Evolutionary conservation across 2,888 invertebrate genomes (phyloP), one percentile per base, ranked within the genome.

Genomic region (Tipula confusa): DNA sequence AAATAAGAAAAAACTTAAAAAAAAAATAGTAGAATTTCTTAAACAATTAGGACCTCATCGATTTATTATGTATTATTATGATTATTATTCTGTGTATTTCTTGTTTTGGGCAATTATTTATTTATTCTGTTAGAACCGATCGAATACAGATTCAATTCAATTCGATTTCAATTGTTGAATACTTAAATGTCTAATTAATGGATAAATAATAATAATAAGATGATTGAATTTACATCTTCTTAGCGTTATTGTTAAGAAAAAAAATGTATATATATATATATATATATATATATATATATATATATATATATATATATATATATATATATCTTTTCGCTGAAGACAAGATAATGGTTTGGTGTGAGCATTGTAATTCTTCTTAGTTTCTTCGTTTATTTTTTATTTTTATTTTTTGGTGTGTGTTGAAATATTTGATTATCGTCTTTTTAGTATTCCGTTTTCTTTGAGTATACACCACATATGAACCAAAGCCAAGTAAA

Each of bases 11-110:
- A 24, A 13, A 64, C 18, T 24, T 13, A 43, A 43, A 43, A 64
- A 24, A 24, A 64, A 64, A 24, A 64, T 64, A 11, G 18, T 64
- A 64, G 24, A 64, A 64, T 64, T 64, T 64, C 64, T 64, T 64
- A 64, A 64, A 64, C 64, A 64, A 64, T 64, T 64, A 64, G 64
- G 64, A 64, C 64, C 64, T 64, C 64, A 64, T 64, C 64, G 64
- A 64, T 64, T 64, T 64, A 64, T 64, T 64, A 64, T 64, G 38
- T 64, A 64, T 11, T 11, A 6, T 6, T 9, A 11, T 6, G 6
- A 33, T 33, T 33, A 33, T 64, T 64, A 64, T 64, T 64, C 24
- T 64, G 64, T 64, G 64, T 64, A 64, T 64, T 64, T 24, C 24
- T 64, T 11, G 64, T 64, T 64, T 64, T 64, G 64, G 64, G 64